These are phyloP conservation scores for Petrolisthes manimaculis DNA, from an alignment of 2,888 invertebrate genomes.

Conservation along the genomic window DNA sequence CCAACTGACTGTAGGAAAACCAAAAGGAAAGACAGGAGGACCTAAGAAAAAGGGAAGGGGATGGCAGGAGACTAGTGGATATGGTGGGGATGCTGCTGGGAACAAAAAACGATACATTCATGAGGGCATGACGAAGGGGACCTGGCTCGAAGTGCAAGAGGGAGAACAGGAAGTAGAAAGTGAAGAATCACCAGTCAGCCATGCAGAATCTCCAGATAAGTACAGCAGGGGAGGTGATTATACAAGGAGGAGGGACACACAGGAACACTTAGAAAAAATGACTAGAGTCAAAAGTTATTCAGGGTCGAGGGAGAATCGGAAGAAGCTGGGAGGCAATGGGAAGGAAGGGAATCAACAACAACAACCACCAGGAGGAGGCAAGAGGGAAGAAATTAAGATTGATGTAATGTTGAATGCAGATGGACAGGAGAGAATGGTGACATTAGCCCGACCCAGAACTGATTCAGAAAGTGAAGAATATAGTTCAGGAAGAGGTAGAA, in stretches of 20 bases:
- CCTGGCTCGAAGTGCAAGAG: slow-evolving; percentile 5
- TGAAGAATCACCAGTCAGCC: neutral
- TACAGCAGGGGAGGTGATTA: neutral
- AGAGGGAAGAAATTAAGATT: slow-evolving; percentile 33
- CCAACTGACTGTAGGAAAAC: slow-evolving; percentile 24
- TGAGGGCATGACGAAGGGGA: slow-evolving; percentile 10
- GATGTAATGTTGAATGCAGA: slow-evolving; percentile 32
- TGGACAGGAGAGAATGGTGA: slow-evolving; percentile 26
- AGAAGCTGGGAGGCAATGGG: slow-evolving; percentile 23
- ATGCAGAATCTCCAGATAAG: slow-evolving; percentile 14
- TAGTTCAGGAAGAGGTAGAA: neutral
- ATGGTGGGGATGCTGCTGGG: neutral
- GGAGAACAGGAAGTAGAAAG: neutral
- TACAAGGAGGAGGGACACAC: neutral
- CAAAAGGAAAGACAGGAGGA: neutral
- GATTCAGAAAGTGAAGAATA: slow-evolving; percentile 20
- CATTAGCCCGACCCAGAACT: slow-evolving; percentile 12
- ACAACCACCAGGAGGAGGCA: neutral
- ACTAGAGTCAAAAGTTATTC: slow-evolving; percentile 43
- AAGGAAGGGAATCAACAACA: neutral
- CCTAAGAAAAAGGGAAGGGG: slow-evolving; percentile 24
- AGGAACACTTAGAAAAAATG: slow-evolving; percentile 23
- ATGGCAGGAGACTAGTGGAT: slow-evolving; percentile 3
- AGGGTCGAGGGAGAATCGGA: slow-evolving; percentile 39
- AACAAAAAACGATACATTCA: slow-evolving; percentile 19